Evolutionary conservation across 2,113 vertebrate species (phyloP).

Genomic region (Hemicordylus capensis): DNA sequence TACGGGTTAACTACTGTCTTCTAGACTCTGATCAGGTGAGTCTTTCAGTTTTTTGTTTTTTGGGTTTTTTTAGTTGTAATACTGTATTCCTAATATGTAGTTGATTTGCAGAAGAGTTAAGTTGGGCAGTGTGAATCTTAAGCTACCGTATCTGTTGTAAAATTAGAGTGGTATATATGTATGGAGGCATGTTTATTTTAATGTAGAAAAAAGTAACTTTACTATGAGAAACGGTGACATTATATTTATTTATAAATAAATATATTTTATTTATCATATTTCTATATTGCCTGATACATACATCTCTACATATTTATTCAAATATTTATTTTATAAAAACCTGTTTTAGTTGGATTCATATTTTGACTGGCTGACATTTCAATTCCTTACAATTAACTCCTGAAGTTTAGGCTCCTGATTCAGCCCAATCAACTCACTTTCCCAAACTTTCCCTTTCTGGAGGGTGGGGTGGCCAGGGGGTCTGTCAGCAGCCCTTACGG

Average conservation of each 20-base stretch:
- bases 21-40: slow-evolving; percentile 95
- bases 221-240: neutral
- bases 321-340: too few species aligned
- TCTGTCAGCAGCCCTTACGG: too few species aligned
- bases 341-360: neutral
- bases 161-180: too few species aligned
- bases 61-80: too few species aligned
- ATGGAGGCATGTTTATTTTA: neutral
- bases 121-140: neutral
- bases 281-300: too few species aligned
- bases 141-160: too few species aligned
- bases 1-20: slow-evolving; percentile 97
- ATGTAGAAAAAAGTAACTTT: neutral
- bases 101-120: neutral
- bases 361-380: neutral
- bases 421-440: too few species aligned
- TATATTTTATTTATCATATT: too few species aligned
- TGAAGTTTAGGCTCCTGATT: too few species aligned
- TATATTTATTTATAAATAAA: neutral
- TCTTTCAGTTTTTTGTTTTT: neutral
- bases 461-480: too few species aligned
- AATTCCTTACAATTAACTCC: neutral
- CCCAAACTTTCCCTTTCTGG: too few species aligned
- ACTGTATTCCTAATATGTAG: rapidly evolving
- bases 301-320: too few species aligned